Evolutionary conservation across 2,888 invertebrate genomes (phyloP).

Genomic region (Bellardia bayeri): DNA sequence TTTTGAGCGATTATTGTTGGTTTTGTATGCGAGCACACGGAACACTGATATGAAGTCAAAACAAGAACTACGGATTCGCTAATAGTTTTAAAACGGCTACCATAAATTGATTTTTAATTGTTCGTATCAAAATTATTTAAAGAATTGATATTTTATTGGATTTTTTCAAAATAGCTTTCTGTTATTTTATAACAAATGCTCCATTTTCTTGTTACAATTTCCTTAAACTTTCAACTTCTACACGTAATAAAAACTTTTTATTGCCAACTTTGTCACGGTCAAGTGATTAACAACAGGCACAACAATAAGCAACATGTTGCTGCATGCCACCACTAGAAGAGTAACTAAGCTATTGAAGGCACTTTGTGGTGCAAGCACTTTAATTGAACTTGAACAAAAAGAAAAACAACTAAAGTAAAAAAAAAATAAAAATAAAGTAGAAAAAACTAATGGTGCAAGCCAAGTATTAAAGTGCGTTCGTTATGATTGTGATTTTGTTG

Average conservation of each 20-base stretch:
- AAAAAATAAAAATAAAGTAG: slow-evolving; percentile 50
- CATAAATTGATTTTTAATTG: too few species aligned
- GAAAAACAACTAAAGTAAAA: slow-evolving; percentile 24
- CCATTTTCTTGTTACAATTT: neutral
- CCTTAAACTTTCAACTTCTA: slow-evolving; percentile 3
- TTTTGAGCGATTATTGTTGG: too few species aligned
- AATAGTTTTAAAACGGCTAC: too few species aligned
- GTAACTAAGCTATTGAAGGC: slow-evolving; percentile 19
- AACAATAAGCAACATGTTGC: slow-evolving; percentile 48
- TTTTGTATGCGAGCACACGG: too few species aligned
- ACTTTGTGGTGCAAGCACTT: slow-evolving; percentile 33
- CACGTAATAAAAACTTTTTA: neutral
- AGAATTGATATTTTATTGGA: too few species aligned
- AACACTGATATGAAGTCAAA: too few species aligned
- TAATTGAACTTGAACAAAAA: slow-evolving; percentile 14
- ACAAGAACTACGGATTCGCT: too few species aligned
- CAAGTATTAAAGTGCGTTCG: slow-evolving; percentile 68
- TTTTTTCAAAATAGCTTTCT: too few species aligned
- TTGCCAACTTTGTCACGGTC: slow-evolving; percentile 80
- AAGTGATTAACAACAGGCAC: slow-evolving; percentile 80
- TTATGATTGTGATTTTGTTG: slow-evolving; percentile 36
- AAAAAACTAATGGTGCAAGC: slow-evolving; percentile 16
- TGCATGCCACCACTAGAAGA: slow-evolving; percentile 7
- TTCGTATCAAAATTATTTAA: too few species aligned
- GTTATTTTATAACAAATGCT: too few species aligned